Percentiles rank a stretch among this genome's conserved stretches.
phyloP scores from a whole-genome alignment of 30 jellyfish, hydroid and myxozoan species.

The Aurelia sp. region DNA sequence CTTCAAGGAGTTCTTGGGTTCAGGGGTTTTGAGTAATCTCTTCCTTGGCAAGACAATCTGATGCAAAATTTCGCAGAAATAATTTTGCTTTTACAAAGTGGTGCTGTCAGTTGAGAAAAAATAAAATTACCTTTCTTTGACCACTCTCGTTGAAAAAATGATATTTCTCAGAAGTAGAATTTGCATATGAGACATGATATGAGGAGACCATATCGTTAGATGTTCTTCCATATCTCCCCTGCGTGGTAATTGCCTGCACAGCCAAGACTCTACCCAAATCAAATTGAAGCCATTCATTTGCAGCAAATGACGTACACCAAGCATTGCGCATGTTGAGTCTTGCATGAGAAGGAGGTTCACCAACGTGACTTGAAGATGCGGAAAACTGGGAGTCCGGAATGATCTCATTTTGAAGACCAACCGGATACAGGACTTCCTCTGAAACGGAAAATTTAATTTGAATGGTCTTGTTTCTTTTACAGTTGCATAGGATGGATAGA shows the following conservation, averaged over 20 bases:
- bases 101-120: too few species aligned
- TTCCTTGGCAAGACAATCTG: too few species aligned
- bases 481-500: too few species aligned
- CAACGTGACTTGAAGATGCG: constrained; percentile 41
- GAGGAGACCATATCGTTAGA: constrained; percentile 30
- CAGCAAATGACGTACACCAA: constrained; percentile 14
- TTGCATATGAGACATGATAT: neutral
- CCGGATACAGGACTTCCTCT: constrained; percentile 12
- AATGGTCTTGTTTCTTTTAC: too few species aligned
- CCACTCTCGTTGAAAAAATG: neutral
- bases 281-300: constrained; percentile 29
- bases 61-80: too few species aligned
- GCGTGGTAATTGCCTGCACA: constrained; percentile 26
- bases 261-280: constrained; percentile 27
- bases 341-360: constrained; percentile 48
- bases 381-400: constrained; percentile 26
- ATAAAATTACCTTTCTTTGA: constrained; percentile 5
- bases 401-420: constrained; percentile 44
- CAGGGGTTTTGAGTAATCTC: too few species aligned
- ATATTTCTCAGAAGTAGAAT: neutral
- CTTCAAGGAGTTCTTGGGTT: too few species aligned
- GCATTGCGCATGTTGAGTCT: constrained; percentile 30
- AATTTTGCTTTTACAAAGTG: too few species aligned
- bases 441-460: neutral
- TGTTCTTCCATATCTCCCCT: constrained; percentile 40